Conservation (phyloP, 2,888 invertebrate genomes). For the Tenthredo scrophulariae region DNA sequence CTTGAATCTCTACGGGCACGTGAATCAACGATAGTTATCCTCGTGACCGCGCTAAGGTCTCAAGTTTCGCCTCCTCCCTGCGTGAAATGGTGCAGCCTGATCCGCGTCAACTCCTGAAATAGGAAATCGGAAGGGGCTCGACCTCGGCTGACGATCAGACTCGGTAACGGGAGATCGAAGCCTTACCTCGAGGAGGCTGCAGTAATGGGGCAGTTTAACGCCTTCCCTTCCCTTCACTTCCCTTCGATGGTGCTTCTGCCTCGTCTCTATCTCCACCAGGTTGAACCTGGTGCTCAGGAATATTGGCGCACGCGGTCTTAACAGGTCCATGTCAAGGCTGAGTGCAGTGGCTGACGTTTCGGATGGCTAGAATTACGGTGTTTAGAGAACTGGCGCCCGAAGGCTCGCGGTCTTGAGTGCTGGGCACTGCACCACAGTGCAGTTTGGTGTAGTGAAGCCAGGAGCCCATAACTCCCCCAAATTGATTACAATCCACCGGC, state of each 20-base stretch:
- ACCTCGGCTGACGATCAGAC: conserved; percentile 7
- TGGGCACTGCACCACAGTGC: background rate
- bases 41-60: conserved; percentile 44
- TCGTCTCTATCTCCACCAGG: background rate
- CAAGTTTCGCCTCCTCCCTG: conserved; percentile 31
- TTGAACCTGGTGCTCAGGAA: conserved; percentile 11
- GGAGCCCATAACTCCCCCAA: conserved; percentile 44
- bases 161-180: conserved; percentile 51
- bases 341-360: conserved; percentile 54
- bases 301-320: conserved; percentile 49
- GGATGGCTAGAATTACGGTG: conserved; percentile 53
- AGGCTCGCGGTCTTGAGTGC: background rate
- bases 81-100: background rate
- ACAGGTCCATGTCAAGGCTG: conserved; percentile 49
- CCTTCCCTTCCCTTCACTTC: conserved; percentile 1
- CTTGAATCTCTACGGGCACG: conserved; percentile 28
- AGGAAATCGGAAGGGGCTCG: conserved; percentile 47
- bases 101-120: conserved; percentile 37
- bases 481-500: conserved; percentile 45
- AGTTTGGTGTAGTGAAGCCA: background rate
- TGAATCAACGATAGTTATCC: conserved; percentile 46
- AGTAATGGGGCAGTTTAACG: conserved; percentile 50
- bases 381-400: conserved; percentile 52
- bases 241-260: background rate
- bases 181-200: conserved; percentile 34